Evolutionary conservation across 2,113 vertebrate genomes (phyloP), one percentile per base, ranked within the genome.

Genomic region (Casuarius casuarius): DNA sequence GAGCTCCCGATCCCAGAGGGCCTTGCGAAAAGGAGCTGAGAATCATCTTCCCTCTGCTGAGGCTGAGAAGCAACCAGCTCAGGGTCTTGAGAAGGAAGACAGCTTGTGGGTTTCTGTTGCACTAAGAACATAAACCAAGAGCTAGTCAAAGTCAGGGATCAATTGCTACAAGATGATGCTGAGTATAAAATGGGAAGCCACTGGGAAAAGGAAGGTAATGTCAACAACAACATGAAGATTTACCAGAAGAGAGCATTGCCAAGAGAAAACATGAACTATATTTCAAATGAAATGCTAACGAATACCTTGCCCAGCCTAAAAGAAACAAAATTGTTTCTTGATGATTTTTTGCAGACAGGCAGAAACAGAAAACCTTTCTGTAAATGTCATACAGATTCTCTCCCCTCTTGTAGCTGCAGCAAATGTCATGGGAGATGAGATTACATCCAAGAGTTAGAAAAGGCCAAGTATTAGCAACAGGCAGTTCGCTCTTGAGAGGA

Each of bases 271-370:
- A 52, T 10, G 4, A 58, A 51, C 75, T 70, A 28, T 61, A 15
- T 76, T 94, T 82, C 49, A 83, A 38, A 79, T 59, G 33, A 59
- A 59, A 44, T 21, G 14, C 22, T 23, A 91, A 83, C 31, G 70
- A 83, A 84, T 56, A 93, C 31, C n/a, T 93, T 83, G 65, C 63
- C 75, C 23, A 79, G 28, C 72, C 54, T 74, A 90, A 89, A 26
- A 83, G 82, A 83, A 93, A n/a, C 5, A 90, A 94, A 94, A 94
- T 80, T 18, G 87, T 89, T 73, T 80, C 67, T 84, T 73, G 35
- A 86, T 80, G 23, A 73, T 19, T 74, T 92, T 94, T 90, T 74
- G 51, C 35, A 72, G 19, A 7, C 76, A 44, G 22, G 23, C n/a
- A 95, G 74, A 81, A 94, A 65, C 8, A 42, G 61, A 84, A 94